These are phyloP conservation scores for Cynopterus sphinx DNA, from an alignment of 2,797 vertebrate species.

Conservation along the genomic window DNA sequence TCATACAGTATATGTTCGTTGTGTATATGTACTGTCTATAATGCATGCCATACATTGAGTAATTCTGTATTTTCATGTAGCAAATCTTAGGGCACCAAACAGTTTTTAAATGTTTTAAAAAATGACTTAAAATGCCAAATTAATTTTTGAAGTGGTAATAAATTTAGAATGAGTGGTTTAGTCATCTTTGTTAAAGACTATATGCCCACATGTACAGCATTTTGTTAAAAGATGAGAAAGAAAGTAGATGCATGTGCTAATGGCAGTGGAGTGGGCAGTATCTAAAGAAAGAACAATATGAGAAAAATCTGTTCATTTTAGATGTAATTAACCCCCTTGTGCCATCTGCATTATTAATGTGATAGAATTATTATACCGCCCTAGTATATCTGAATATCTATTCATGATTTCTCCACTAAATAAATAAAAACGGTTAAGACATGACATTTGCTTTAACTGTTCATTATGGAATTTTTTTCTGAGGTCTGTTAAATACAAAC, in stretches of 20 bases:
- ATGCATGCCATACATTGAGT: background rate
- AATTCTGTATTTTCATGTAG: background rate
- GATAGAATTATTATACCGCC: conserved; percentile 77
- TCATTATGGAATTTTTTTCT: conserved; percentile 67
- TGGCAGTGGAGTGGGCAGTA: conserved; percentile 63
- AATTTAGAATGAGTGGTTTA: conserved; percentile 34
- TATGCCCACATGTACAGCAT: background rate
- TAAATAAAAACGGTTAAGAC: conserved; percentile 81
- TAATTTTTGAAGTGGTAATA: background rate
- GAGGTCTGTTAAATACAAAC: conserved; percentile 79
- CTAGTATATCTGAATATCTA: conserved; percentile 81
- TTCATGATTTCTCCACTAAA: conserved; percentile 81
- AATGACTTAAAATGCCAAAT: conserved; percentile 19
- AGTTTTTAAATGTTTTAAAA: conserved; percentile 7
- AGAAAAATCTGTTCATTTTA: conserved; percentile 80
- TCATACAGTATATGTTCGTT: background rate
- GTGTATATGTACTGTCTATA: background rate
- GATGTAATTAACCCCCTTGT: conserved; percentile 85
- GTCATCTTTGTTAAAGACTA: conserved; percentile 30
- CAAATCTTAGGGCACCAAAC: background rate
- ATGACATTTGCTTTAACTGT: conserved; percentile 82
- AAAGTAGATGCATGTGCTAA: conserved; percentile 64
- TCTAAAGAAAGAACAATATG: conserved; percentile 67
- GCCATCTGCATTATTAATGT: conserved; percentile 83
- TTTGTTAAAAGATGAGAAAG: conserved; percentile 9